Evolutionary conservation across 2,888 invertebrate species (phyloP).

Genomic region (Phorcus lineatus): DNA sequence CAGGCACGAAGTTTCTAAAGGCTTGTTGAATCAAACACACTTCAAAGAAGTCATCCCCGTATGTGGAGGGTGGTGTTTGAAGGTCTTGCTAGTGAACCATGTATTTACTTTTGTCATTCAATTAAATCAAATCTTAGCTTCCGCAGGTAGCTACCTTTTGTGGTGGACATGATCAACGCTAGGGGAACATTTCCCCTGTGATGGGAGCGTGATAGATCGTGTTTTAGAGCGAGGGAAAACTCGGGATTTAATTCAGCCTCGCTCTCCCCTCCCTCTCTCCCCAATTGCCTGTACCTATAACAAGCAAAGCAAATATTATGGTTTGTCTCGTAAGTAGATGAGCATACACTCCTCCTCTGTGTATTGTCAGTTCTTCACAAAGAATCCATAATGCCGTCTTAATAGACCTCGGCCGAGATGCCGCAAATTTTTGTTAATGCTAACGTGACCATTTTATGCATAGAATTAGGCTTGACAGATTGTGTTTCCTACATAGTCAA

Average conservation of each 20-base stretch:
- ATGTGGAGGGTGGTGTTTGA: not conserved
- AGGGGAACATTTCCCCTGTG: conserved; percentile 19
- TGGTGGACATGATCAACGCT: conserved; percentile 18
- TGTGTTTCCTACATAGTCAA: too few species aligned
- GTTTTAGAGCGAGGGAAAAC: not conserved
- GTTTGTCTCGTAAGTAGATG: conserved; percentile 27
- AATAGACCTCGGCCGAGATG: conserved; percentile 17
- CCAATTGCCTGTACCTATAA: conserved; percentile 21
- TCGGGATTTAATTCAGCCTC: conserved; percentile 20
- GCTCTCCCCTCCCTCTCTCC: conserved; percentile 11
- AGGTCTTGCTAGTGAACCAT: conserved; percentile 13
- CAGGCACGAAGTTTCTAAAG: not conserved
- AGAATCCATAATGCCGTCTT: conserved; percentile 17
- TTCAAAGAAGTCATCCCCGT: not conserved
- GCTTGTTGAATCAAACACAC: conserved; percentile 14
- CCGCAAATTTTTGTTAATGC: conserved; percentile 13
- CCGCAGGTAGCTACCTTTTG: conserved; percentile 11
- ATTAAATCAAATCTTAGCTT: conserved; percentile 26
- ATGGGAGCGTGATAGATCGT: conserved; percentile 15
- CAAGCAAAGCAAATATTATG: conserved; percentile 21
- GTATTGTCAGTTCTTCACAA: conserved; percentile 18
- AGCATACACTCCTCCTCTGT: conserved; percentile 5
- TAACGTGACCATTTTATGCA: not conserved
- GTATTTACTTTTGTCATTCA: conserved; percentile 28
- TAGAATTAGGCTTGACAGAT: too few species aligned